phyloP scores from a whole-genome alignment of 2,888 invertebrate species.

The Cacoxenus indagator region DNA sequence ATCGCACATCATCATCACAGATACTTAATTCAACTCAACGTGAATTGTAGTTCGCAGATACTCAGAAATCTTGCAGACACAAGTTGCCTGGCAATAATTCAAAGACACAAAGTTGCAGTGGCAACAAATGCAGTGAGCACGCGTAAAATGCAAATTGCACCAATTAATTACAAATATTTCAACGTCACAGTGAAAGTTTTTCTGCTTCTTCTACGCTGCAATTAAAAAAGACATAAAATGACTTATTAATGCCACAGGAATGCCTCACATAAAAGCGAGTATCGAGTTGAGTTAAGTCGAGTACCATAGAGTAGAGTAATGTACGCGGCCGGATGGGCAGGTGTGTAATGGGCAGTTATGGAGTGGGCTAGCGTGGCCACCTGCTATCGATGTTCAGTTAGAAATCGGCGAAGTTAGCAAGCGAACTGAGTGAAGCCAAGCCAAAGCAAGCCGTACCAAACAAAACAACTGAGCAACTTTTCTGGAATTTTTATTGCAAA shows the following conservation, averaged over 20 bases:
- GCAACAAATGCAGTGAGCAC: not conserved
- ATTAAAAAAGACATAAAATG: conserved; percentile 45
- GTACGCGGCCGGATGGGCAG: not conserved
- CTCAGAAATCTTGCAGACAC: no score
- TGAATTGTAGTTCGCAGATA: no score
- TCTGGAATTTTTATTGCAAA: conserved; percentile 27
- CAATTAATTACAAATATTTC: conserved; percentile 40
- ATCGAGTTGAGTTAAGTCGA: no score
- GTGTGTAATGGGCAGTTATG: no score
- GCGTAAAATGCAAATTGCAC: conserved; percentile 39
- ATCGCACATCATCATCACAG: no score
- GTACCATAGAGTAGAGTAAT: no score
- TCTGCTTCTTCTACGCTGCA: conserved; percentile 16
- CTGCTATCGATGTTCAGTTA: not conserved
- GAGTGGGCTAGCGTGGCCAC: not conserved
- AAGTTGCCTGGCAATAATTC: no score
- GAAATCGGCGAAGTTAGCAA: not conserved
- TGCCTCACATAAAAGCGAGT: conserved; percentile 28
- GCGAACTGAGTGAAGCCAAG: not conserved
- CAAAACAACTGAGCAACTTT: conserved; percentile 12
- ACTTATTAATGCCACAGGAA: conserved; percentile 53
- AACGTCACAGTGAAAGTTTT: conserved; percentile 5
- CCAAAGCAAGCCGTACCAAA: no score
- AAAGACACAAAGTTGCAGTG: not conserved
- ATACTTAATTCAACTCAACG: no score